Evolutionary conservation across 2,113 vertebrate species (phyloP), one percentile per base, ranked within the genome.

Genomic region (Narcine bancroftii): DNA sequence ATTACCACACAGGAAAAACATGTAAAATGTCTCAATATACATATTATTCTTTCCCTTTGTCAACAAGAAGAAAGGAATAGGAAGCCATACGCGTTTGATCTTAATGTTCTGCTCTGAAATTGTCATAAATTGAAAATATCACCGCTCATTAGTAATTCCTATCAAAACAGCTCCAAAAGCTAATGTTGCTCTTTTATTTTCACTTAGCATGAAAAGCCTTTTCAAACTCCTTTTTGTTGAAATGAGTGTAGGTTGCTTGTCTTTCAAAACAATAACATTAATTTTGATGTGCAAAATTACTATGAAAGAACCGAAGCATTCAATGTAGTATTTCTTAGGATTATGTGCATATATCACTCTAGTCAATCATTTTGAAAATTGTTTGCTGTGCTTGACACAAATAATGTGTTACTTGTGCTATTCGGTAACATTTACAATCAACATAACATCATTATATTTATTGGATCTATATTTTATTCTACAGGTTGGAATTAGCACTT

Each of bases 231-330:
- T n/a, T 56, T 69, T 36, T 56, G 50, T 85, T 85, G 56, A 19
- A 85, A n/a, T 2, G 50, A 15, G n/a, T 2, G 29, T 29, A 56
- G 29, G 29, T 56, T 89, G n/a, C 50, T 87, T 50, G 77, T 4
- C 45, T 87, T 63, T 60, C 53, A 60, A 85, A 89, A 24, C n/a
- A 63, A 6, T 13, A 5, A 6, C 26, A 65, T 89, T 66, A 83
- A 11, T 83, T 83, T 50, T 50, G 47, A 83, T 89, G 87, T 29
- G 45, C 87, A 45, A 89, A 66, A 89, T 45, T 39, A n/a, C 87
- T 45, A 66, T 89, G 65, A 45, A 66, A 69, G 36, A 89, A 89
- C 42, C 3, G 36, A 66, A 45, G 87, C 17, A 6, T 33, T 60
- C 29, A 2, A 33, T 29, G 36, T 65, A 13, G 36, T 10, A 66